phyloP scores from a whole-genome alignment of 2,888 invertebrate species.

The Diploptera punctata region DNA sequence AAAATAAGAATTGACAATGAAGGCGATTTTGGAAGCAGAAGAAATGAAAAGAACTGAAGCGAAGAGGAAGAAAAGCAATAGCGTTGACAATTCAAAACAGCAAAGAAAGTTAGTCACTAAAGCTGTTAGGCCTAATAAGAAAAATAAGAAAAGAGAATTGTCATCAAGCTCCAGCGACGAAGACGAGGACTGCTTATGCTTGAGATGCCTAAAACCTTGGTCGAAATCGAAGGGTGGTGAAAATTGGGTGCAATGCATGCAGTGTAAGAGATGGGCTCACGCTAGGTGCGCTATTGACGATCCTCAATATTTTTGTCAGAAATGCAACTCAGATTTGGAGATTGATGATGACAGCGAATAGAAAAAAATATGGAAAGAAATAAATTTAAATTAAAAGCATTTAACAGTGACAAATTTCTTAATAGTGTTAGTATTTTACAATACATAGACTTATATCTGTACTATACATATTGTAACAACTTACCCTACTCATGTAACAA shows the following conservation, averaged over 20 bases:
- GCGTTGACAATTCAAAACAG: background rate
- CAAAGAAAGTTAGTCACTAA: background rate
- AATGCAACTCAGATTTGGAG: background rate
- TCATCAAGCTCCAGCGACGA: background rate
- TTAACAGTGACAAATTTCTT: too few species aligned
- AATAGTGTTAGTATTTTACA: too few species aligned
- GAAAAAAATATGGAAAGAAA: too few species aligned
- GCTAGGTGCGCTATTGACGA: background rate
- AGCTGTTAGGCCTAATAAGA: background rate
- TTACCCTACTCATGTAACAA: conserved; percentile 1
- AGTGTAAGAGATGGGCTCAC: conserved; percentile 12
- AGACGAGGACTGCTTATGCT: background rate
- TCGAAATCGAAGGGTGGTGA: background rate
- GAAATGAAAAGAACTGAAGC: background rate
- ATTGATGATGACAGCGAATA: too few species aligned
- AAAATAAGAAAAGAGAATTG: background rate
- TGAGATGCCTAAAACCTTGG: background rate
- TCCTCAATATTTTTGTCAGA: background rate
- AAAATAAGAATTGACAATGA: too few species aligned
- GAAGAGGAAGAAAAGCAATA: background rate
- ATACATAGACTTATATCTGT: too few species aligned
- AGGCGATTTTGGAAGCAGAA: background rate
- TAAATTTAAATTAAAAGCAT: too few species aligned
- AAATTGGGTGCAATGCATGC: background rate
- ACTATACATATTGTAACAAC: background rate